Conservation (phyloP, 2,113 vertebrate genomes). For the Mesoclemmys tuberculata region DNA sequence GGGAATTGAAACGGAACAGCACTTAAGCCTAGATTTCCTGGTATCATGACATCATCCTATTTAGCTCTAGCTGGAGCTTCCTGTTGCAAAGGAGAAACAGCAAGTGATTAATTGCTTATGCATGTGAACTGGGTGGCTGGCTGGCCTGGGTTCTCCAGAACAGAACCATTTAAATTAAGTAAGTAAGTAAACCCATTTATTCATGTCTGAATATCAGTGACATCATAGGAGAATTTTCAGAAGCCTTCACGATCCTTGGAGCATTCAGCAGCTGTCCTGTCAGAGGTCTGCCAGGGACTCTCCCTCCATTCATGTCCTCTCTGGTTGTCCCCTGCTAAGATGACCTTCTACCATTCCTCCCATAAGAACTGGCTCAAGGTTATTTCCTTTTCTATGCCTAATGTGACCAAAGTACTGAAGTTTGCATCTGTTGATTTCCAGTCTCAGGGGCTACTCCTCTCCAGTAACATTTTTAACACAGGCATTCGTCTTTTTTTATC, state of each 20-base stretch:
- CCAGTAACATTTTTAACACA: neutral
- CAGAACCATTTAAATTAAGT: neutral
- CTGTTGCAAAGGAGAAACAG: neutral
- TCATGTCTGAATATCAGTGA: neutral
- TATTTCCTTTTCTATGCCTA: neutral
- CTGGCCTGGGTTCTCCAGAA: neutral
- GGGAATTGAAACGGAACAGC: neutral
- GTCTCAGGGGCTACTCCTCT: neutral
- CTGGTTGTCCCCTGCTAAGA: neutral
- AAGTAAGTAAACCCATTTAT: neutral
- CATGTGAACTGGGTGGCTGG: neutral
- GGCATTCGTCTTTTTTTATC: neutral
- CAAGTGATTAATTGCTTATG: neutral
- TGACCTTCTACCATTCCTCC: neutral
- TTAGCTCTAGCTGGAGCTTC: neutral
- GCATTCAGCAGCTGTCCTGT: neutral
- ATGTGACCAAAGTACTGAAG: neutral
- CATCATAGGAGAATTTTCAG: neutral
- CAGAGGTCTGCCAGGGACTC: neutral
- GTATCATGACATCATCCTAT: neutral
- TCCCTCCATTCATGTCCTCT: neutral
- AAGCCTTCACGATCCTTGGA: neutral
- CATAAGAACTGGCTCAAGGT: neutral
- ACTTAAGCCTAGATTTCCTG: neutral
- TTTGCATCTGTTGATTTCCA: neutral